Evolutionary conservation across 2,113 vertebrate species (phyloP), one percentile per base, ranked within the genome.

Genomic region (Periophthalmodon schlosseri): DNA sequence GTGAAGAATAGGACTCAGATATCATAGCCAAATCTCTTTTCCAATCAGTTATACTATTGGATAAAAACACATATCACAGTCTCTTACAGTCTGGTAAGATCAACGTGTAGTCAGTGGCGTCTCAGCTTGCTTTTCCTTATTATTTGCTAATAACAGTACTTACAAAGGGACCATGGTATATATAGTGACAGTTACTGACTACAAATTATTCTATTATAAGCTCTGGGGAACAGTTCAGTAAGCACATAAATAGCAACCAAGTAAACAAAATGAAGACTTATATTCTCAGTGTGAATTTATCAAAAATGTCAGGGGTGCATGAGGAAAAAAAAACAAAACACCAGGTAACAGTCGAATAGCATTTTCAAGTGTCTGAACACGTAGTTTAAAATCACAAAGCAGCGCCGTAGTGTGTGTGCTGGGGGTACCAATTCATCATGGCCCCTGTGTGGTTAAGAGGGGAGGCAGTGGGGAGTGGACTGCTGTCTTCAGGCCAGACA

Each of bases 401-500:
- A 68, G 39, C 66, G 11, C 57, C 23, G 24, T 1, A 49, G 21
- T 15, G 21, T 66, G 63, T 36, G 64, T 68, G 46, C 44, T 34
- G 58, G 15, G 18, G 39, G 20, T 11, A 57, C 0, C 24, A n/a
- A 74, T 39, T 57, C 50, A 61, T 21, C 28, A 20, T 28, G 69
- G 39, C 57, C 28, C 39, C n/a, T 18, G 76, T 70, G 68, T 39
- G 68, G 73, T 4, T 39, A 34, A 67, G 72, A 52, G 67, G 67
- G 58, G 2, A 54, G 7, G 28, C 12, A 64, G 13, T 60, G 50
- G 4, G 23, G 67, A 82, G 34, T 34, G 63, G 61, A 34, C 33
- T 44, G 36, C 13, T 73, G 84, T 84, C 84, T 79, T 74, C 57
- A 82, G 79, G 82, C 77, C 46, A 21, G 16, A 36, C 24, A 1